Base-by-base conservation (phyloP, 1,140 invertebrate species). In the Plutomurus gul region DNA sequence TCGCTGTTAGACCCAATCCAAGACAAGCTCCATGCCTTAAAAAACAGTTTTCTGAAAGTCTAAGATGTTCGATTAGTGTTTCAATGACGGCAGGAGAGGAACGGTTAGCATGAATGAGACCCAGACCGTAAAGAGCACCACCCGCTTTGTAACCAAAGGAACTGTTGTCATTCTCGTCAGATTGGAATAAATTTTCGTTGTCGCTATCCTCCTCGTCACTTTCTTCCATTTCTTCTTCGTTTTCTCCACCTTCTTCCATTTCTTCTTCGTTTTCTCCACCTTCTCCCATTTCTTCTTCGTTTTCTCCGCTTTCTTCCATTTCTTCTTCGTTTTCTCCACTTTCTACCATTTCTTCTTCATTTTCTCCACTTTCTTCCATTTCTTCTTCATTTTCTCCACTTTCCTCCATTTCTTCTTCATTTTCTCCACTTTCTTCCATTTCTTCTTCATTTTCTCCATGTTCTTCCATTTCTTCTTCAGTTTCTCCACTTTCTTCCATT, bases 91-190 rank as follows among this genome's bases (percentile, higher is more conserved):
- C 99, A 77, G 93, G 93, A 20, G 93, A 93, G n/a, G 97, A 98
- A 87, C 99, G 98, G 88, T 99, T 99, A 1, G 97, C 97, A 87
- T 99, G 98, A 84, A 99, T 99, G 4, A 99, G 88, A 84, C 98
- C 98, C 60, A 99, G 88, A 36, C 98, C 98, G 88, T 98, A 99
- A 0, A 99, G 89, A n/a, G 96, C 97, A 82, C 98, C 98, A 73
- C 98, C 97, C 88, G 99, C 98, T 3, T 96, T 97, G 85, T 98
- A 99, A 0, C 97, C 96, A 51, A 95, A 95, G 78, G 94, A 95
- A 27, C 95, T 93, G 22, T 94, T 95, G 8, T 93, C 92, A 75
- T 86, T 86, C 85, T 99, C 97, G 87, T 97, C 96, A 0, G 98
- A 8, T 7, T 2, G 2, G n/a, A 43, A 43, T 7, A 43, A 43